Conservation (phyloP, 2,797 vertebrate species). For the Chiroxiphia lanceolata region DNA sequence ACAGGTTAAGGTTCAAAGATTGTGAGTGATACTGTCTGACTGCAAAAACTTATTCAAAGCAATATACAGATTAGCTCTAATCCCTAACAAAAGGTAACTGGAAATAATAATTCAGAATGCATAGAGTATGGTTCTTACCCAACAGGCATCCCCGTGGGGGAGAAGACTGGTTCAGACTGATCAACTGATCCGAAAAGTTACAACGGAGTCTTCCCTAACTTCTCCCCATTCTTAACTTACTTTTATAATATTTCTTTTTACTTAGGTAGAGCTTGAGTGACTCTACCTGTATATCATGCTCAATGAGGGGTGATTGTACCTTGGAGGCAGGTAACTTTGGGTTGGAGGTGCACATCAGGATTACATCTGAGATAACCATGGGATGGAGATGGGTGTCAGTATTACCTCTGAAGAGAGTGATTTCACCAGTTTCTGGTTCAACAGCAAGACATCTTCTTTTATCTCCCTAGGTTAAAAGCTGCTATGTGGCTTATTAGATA, state of each 20-base stretch:
- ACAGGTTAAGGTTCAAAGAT: not conserved
- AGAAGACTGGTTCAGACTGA: not conserved
- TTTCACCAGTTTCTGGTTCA: not conserved
- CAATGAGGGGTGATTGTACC: not conserved
- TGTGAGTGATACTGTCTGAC: not conserved
- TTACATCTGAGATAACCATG: not conserved
- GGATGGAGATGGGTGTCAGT: not conserved
- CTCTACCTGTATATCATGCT: not conserved
- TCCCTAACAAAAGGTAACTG: not conserved
- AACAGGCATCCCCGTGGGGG: accelerated
- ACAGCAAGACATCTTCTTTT: not conserved
- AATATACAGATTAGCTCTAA: not conserved
- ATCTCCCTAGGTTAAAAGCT: not conserved
- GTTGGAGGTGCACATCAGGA: too few species aligned
- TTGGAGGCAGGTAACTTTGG: not conserved
- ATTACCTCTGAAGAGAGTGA: not conserved
- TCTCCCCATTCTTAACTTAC: not conserved
- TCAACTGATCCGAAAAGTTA: not conserved
- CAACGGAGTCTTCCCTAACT: not conserved
- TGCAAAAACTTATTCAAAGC: not conserved
- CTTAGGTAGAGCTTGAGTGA: not conserved
- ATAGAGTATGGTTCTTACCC: not conserved
- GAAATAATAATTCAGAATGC: not conserved
- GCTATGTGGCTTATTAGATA: not conserved
- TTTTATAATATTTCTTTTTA: not conserved